Conservation (phyloP, 2,113 vertebrate species). For the Nesoenas mayeri region DNA sequence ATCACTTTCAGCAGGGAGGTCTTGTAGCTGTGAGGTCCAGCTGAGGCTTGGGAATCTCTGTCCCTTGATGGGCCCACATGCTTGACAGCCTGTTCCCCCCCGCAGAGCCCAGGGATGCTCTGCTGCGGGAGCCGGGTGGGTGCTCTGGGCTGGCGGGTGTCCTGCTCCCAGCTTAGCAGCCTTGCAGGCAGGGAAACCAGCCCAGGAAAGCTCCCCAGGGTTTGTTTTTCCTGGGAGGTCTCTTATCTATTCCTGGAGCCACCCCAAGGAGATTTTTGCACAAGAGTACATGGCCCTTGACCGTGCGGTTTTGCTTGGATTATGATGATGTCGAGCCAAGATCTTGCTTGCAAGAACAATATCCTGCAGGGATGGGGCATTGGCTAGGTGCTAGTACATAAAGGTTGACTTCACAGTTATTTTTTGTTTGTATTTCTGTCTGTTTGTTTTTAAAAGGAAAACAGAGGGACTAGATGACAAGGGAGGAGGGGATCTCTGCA, state of each 20-base stretch:
- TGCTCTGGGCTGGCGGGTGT: background rate
- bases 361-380: background rate
- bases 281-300: background rate
- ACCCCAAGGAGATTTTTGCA: background rate
- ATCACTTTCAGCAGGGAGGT: background rate
- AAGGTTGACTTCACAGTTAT: background rate
- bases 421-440: background rate
- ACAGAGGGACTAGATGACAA: background rate
- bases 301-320: background rate
- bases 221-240: background rate
- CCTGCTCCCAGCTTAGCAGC: background rate
- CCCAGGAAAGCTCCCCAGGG: background rate
- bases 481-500: background rate
- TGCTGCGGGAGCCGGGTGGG: background rate
- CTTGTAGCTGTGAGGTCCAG: background rate
- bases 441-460: background rate
- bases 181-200: background rate
- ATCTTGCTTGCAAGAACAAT: background rate
- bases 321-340: background rate
- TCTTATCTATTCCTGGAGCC: background rate
- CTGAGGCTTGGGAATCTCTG: background rate
- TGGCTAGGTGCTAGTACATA: background rate
- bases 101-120: background rate
- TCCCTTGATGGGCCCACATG: accelerated
- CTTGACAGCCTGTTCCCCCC: accelerated